Evolutionary conservation across 1,140 invertebrate species (phyloP).

Genomic region (Piezodorus guildinii): DNA sequence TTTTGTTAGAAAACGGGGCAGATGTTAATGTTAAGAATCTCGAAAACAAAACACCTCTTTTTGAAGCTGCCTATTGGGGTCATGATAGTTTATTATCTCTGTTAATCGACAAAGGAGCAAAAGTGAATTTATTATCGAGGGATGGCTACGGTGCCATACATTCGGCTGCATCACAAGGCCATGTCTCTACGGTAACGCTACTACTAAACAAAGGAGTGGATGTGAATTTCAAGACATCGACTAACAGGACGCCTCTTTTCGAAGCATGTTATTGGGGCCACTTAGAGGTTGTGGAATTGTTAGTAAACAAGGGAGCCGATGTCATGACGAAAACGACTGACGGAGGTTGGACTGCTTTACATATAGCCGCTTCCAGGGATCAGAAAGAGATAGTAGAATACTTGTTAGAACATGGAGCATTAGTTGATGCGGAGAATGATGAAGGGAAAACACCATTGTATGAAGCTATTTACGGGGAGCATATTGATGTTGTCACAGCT

Average conservation of each 20-base stretch:
- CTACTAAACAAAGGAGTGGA: constrained; percentile 54
- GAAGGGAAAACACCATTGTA: neutral
- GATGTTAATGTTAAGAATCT: constrained; percentile 45
- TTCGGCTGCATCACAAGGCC: constrained; percentile 69
- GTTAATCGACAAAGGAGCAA: constrained; percentile 40
- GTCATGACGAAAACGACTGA: neutral
- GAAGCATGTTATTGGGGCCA: constrained; percentile 21
- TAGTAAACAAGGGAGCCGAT: constrained; percentile 18
- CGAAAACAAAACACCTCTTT: constrained; percentile 48
- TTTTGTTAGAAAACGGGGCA: constrained; percentile 48
- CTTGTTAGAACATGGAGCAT: constrained; percentile 22
- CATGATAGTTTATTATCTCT: constrained; percentile 44
- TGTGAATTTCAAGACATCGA: constrained; percentile 55
- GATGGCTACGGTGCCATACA: constrained; percentile 65
- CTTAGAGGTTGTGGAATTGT: neutral
- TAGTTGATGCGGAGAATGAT: constrained; percentile 1
- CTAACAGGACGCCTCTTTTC: constrained; percentile 41
- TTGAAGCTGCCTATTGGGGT: too few species aligned
- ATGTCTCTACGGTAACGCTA: constrained; percentile 51
- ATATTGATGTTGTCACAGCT: too few species aligned
- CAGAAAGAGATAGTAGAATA: constrained; percentile 19
- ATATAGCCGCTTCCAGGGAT: constrained; percentile 25
- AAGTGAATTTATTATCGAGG: constrained; percentile 36
- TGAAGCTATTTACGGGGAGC: too few species aligned
- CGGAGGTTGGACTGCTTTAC: constrained; percentile 24